These are phyloP conservation scores for Lottia gigantea DNA, from an alignment of 2,888 invertebrate genomes.

Conservation along the genomic window DNA sequence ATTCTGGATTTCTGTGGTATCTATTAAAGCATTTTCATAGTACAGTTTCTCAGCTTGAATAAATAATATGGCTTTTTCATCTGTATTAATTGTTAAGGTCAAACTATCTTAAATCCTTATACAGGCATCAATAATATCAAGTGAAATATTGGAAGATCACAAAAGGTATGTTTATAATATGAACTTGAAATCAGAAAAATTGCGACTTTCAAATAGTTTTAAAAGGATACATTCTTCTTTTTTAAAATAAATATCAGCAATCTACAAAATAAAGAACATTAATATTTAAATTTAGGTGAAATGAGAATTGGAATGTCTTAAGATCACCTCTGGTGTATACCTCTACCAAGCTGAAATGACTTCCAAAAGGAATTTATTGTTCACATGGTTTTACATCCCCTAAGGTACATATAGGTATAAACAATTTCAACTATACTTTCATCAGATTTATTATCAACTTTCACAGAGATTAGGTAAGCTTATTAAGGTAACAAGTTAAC, in stretches of 20 bases:
- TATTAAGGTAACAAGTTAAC: too few species aligned
- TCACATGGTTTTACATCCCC: too few species aligned
- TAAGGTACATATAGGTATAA: too few species aligned
- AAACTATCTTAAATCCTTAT: conserved; percentile 9
- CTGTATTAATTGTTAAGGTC: conserved; percentile 41
- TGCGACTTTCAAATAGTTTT: too few species aligned
- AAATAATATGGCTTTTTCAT: conserved; percentile 63
- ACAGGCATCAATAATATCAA: too few species aligned
- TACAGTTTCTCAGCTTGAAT: conserved; percentile 65
- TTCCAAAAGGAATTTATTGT: too few species aligned
- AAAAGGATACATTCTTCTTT: conserved; percentile 64
- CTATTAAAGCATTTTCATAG: conserved; percentile 62
- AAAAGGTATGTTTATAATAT: not conserved
- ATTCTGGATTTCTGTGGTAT: conserved; percentile 55
- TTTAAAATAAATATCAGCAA: conserved; percentile 58
- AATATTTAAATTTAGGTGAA: not conserved
- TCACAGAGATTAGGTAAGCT: too few species aligned
- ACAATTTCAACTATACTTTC: too few species aligned
- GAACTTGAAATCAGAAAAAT: too few species aligned
- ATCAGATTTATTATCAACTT: too few species aligned
- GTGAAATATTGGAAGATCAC: too few species aligned
- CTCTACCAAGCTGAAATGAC: too few species aligned
- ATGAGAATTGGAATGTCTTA: not conserved
- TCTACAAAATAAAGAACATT: conserved; percentile 40
- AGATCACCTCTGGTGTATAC: not conserved